phyloP scores from a whole-genome alignment of 2,797 vertebrate species.

The Melanotaenia nigrans region DNA sequence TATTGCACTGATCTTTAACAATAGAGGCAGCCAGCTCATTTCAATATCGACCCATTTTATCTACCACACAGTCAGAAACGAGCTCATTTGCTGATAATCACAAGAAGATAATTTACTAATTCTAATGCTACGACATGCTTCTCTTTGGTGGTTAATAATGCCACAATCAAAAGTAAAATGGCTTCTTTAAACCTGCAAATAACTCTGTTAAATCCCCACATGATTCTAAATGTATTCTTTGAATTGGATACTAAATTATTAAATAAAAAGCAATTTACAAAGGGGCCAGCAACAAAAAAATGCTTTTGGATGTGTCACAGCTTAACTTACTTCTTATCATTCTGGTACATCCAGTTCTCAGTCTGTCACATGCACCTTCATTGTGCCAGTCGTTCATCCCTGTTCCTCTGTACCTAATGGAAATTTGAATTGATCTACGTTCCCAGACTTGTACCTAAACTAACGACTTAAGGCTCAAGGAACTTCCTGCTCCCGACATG shows the following conservation, averaged over 20 bases:
- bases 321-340: constrained; percentile 13
- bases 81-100: background rate
- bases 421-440: constrained; percentile 57
- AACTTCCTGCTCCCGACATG: constrained; percentile 36
- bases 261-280: background rate
- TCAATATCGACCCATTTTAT: background rate
- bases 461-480: constrained; percentile 38
- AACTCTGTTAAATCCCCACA: background rate
- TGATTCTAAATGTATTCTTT: background rate
- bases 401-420: constrained; percentile 37
- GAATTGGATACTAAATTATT: background rate
- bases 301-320: background rate
- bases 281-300: background rate
- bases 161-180: background rate
- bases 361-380: constrained; percentile 44
- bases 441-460: constrained; percentile 41
- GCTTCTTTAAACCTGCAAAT: background rate
- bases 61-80: background rate
- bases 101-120: background rate
- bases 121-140: background rate
- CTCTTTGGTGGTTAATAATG: background rate
- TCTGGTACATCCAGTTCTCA: constrained; percentile 21
- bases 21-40: background rate
- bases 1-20: background rate
- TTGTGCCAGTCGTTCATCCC: constrained; percentile 32